Percentiles rank a stretch among this genome's conserved stretches.
These are phyloP conservation scores for Latrodectus elegans DNA, from an alignment of 2,888 invertebrate species.

Conservation along the genomic window DNA sequence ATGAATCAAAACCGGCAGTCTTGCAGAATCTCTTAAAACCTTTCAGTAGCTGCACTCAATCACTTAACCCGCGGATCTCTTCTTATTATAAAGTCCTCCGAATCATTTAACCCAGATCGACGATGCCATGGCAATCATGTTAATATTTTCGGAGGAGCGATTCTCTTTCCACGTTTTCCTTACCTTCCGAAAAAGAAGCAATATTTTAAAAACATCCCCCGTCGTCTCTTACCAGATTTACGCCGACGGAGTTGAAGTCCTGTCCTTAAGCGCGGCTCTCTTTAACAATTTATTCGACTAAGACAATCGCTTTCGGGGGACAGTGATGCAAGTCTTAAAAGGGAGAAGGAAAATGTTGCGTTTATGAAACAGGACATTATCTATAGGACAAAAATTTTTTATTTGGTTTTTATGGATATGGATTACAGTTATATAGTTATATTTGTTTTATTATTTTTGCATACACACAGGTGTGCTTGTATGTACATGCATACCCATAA, in stretches of 20 bases:
- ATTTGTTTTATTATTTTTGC: too few species aligned
- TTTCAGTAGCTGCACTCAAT: background rate
- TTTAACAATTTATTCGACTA: slow-evolving; percentile 50
- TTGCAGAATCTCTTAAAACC: too few species aligned
- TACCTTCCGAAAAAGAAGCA: slow-evolving; percentile 25
- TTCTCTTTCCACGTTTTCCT: background rate
- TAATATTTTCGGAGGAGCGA: slow-evolving; percentile 29
- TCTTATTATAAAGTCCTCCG: slow-evolving; percentile 4
- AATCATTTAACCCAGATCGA: too few species aligned
- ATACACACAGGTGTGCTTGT: too few species aligned
- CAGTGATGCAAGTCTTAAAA: slow-evolving; percentile 13
- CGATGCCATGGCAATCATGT: slow-evolving; percentile 32
- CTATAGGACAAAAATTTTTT: too few species aligned
- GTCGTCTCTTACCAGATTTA: slow-evolving; percentile 49
- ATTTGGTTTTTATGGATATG: too few species aligned
- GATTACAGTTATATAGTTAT: too few species aligned
- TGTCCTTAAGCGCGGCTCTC: slow-evolving; percentile 32
- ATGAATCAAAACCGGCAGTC: too few species aligned
- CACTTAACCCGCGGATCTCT: background rate
- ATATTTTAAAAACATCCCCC: slow-evolving; percentile 32
- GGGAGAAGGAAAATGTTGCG: background rate
- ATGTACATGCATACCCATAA: too few species aligned
- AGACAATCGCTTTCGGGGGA: background rate
- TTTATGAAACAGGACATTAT: too few species aligned
- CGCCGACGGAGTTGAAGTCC: slow-evolving; percentile 53